Percentiles rank a stretch among this genome's conserved stretches.
These are phyloP conservation scores for Cynodonichthys magdalenae DNA, from an alignment of 2,797 vertebrate genomes.

Conservation along the genomic window DNA sequence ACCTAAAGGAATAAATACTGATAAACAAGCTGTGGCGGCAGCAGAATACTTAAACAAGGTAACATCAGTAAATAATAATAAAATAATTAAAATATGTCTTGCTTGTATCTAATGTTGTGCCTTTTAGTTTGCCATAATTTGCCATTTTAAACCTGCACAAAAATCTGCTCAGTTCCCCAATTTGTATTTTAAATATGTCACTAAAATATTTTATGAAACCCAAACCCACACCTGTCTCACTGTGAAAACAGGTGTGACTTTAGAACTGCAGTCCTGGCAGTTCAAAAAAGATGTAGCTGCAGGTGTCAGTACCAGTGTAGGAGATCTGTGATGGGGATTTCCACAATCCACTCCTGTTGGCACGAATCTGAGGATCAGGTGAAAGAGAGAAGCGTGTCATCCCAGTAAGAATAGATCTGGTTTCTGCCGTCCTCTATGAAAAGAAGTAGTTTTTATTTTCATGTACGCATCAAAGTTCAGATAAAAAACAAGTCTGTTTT, in stretches of 20 bases:
- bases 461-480: constrained; percentile 5
- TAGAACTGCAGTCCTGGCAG: constrained; percentile 12
- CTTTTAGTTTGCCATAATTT: too few relatives aligned
- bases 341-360: constrained; percentile 56
- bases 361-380: constrained; percentile 54
- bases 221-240: not conserved
- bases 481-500: not conserved
- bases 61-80: too few relatives aligned
- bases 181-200: not conserved
- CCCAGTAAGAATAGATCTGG: constrained; percentile 39
- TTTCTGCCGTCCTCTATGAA: constrained; percentile 45
- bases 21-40: too few relatives aligned
- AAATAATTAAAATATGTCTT: too few relatives aligned
- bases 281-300: constrained; percentile 19
- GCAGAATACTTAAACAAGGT: too few relatives aligned
- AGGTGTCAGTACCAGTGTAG: constrained; percentile 50
- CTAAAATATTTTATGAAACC: not conserved
- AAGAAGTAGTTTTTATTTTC: constrained; percentile 18
- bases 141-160: too few relatives aligned
- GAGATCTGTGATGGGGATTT: constrained; percentile 72
- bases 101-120: too few relatives aligned
- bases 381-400: constrained; percentile 53
- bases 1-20: too few relatives aligned
- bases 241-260: constrained; percentile 11
- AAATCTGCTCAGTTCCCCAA: too few relatives aligned